These are phyloP conservation scores for Apogon talboti DNA, from an alignment of 2,797 vertebrate genomes.

Conservation along the genomic window DNA sequence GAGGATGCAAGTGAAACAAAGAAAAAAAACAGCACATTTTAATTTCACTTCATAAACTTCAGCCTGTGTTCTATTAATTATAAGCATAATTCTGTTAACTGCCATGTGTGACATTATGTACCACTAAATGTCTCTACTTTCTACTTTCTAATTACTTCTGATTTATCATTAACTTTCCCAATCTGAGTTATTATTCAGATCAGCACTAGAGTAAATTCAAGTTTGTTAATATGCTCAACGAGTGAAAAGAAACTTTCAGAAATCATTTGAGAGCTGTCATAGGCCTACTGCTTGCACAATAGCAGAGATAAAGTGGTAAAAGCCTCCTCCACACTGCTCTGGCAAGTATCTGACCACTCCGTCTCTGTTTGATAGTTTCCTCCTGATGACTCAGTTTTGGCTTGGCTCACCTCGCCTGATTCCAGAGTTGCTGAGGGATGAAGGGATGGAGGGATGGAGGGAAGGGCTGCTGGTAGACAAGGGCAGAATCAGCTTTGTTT, in stretches of 20 bases:
- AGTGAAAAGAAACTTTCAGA: constrained; percentile 44
- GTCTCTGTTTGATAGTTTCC: constrained; percentile 73
- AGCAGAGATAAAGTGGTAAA: constrained; percentile 63
- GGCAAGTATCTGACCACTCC: constrained; percentile 66
- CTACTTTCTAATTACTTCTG: neutral
- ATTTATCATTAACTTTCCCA: neutral
- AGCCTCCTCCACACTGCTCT: constrained; percentile 66
- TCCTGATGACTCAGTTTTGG: constrained; percentile 73
- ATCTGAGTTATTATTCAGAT: neutral
- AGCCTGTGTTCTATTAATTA: neutral
- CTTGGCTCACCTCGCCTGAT: constrained; percentile 55
- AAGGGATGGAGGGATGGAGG: constrained; percentile 49
- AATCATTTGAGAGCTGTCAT: constrained; percentile 40
- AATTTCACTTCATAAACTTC: neutral
- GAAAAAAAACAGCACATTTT: neutral
- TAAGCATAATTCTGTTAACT: neutral
- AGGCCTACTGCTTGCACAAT: constrained; percentile 43
- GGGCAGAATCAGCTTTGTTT: constrained; percentile 71
- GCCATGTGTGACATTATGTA: neutral
- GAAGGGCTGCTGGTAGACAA: constrained; percentile 45
- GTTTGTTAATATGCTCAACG: constrained; percentile 3
- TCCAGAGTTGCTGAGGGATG: constrained; percentile 66
- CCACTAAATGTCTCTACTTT: neutral
- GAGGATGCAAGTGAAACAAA: neutral
- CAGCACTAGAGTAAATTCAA: neutral